Evolutionary conservation across 1,140 invertebrate species (phyloP), one percentile per base, ranked within the genome.

Genomic region (Marisa cornuarietis): DNA sequence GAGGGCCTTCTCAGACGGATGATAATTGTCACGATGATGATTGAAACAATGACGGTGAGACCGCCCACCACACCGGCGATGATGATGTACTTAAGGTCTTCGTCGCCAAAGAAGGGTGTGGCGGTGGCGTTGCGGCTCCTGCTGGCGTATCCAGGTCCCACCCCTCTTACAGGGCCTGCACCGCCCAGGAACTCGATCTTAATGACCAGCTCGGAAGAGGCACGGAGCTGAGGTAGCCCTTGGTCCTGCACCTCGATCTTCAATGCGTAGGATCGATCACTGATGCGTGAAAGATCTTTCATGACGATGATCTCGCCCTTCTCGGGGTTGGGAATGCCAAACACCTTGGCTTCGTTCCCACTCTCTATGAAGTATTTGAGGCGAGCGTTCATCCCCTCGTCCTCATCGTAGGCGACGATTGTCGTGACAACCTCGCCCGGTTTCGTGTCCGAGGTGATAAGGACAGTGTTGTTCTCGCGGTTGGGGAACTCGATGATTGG

Each of bases 11-110:
- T 80, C 14, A 84, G 78, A 14, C 85, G 68, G n/a, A 85, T 73
- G 52, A 88, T 85, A 13, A 85, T 81, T 26, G 86, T 83, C 22
- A 83, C 83, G 52, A 85, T 84, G 66, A 98, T 96, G 13, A 94
- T 91, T 0, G 98, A 98, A 3, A 95, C 90, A 90, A 98, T 96
- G 89, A 99, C 97, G 87, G 99, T 99, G 0, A 95, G 94, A 88
- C 99, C 97, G 20, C 95, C 92, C n/a, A 99, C 94, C 85, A 96
- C 94, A 68, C 99, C 95, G 87, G 95, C 95, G 4, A 99, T 96
- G 42, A 95, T 95, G 0, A 87, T 96, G 52, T 86, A 85, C 69
- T 83, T 86, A 49, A 82, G n/a, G 61, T 82, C 83, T 80, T 81
- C 83, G 75, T 71, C 82, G 72, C 65, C 85, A 62, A 82, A 79